Evolutionary conservation across 2,888 invertebrate genomes (phyloP).

Genomic region (Eupithecia subumbrata): DNA sequence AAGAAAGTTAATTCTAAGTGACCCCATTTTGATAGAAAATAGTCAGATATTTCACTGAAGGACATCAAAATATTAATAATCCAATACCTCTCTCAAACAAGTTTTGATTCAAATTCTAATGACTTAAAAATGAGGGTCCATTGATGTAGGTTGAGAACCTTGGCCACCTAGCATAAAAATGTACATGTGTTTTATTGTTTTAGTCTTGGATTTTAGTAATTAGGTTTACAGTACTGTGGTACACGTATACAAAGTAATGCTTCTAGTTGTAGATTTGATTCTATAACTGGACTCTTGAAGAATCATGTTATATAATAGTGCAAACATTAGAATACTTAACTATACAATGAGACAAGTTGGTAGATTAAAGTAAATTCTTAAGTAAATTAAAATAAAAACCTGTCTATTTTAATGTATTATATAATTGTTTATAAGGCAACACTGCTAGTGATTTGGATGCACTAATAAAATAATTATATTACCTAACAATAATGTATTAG

Average conservation of each 20-base stretch:
- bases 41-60: too few relatives aligned
- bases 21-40: not conserved
- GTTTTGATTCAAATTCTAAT: too few relatives aligned
- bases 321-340: not conserved
- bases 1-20: too few relatives aligned
- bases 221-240: not conserved
- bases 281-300: not conserved
- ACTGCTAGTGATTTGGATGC: conserved; percentile 15
- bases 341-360: not conserved
- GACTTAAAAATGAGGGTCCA: too few relatives aligned
- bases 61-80: too few relatives aligned
- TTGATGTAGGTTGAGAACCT: not conserved
- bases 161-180: not conserved
- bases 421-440: conserved; percentile 17
- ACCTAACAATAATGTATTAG: not conserved
- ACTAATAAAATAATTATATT: not conserved
- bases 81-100: too few relatives aligned
- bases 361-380: not conserved
- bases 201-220: not conserved
- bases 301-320: not conserved
- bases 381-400: not conserved
- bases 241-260: not conserved
- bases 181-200: not conserved
- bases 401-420: conserved; percentile 8
- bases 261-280: not conserved